Conservation (phyloP, 2,797 vertebrate genomes). For the Potorous gilbertii region DNA sequence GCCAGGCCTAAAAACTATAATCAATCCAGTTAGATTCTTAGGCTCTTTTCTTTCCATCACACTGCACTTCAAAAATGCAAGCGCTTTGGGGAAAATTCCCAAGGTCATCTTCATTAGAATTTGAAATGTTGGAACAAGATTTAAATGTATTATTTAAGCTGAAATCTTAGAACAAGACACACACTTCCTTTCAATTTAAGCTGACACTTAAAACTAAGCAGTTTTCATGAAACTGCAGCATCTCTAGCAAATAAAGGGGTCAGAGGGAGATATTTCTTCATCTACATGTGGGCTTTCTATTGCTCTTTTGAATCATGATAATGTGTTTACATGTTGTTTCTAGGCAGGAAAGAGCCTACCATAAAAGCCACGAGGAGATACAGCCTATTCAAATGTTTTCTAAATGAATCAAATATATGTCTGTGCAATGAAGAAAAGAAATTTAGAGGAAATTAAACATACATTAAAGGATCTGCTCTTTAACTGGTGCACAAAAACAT, state of each 20-base stretch:
- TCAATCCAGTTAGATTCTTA: not conserved
- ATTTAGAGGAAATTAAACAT: not conserved
- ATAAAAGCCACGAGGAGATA: not conserved
- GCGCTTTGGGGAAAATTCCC: not conserved
- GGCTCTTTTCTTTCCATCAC: not conserved
- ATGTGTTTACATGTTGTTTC: not conserved
- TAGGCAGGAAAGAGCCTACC: not conserved
- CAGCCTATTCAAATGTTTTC: not conserved
- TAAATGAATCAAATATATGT: not conserved
- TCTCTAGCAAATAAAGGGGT: not conserved
- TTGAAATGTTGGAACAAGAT: not conserved
- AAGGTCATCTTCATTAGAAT: not conserved
- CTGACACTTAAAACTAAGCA: not conserved
- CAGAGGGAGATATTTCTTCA: not conserved
- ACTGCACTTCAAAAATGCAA: not conserved
- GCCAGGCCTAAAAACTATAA: not conserved
- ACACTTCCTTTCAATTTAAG: not conserved
- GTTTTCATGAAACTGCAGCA: not conserved
- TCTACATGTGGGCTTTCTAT: not conserved
- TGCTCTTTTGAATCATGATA: not conserved
- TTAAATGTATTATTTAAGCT: not conserved
- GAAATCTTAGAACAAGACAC: not conserved
- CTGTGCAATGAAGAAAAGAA: rapidly evolving
- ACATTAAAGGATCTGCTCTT: not conserved
- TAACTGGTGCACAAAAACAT: rapidly evolving